Base-by-base conservation (phyloP, 2,797 vertebrate species). In the Anas flavirostris region DNA sequence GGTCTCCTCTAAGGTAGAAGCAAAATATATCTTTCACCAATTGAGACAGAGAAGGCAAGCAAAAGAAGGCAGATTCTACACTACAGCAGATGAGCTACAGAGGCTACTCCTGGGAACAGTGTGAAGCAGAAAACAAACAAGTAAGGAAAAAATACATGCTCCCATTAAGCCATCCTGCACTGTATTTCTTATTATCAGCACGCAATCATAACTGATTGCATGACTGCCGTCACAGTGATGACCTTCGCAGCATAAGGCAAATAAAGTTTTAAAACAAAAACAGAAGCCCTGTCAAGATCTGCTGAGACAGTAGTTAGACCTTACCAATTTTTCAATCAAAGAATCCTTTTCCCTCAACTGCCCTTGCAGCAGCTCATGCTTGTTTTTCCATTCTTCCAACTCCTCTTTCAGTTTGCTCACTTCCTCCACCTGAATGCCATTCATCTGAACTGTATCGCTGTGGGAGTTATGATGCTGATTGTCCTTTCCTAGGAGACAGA, bases 351-450 rank as follows among this genome's bases (percentile, higher is more conserved):
- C 99, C 12, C 95, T 25, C 37, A 99, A 97, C 44, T 99, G 98
- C 59, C 97, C 98, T 94, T 99, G 98, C 72, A 99, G 97, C 86
- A 98, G 88, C 7, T 98, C 94, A 75, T 98, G 98, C 88, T 98
- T 98, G 90, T 83, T 98, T 88, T 98, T 99, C 91, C 99, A 97
- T 80, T 99, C 98, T 92, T 99, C 98, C 88, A 99, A 8, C 90
- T 99, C 98, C 80, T 98, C 98, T 92, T 92, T 97, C 76, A 99
- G 97, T 77, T 98, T 98, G 73, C 97, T 94, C 26, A 99, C 97
- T 97, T 99, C 99, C 93, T 99, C 99, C 5, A 97, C 96, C 97
- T 99, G 99, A 86, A 99, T 94, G 21, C 99, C 99, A 26, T 99
- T 99, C 92, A 99, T 86, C 75, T 99, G 99, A 39, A 98, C 90